Conservation (phyloP, 2,113 vertebrate species). For the Menidia beryllina region DNA sequence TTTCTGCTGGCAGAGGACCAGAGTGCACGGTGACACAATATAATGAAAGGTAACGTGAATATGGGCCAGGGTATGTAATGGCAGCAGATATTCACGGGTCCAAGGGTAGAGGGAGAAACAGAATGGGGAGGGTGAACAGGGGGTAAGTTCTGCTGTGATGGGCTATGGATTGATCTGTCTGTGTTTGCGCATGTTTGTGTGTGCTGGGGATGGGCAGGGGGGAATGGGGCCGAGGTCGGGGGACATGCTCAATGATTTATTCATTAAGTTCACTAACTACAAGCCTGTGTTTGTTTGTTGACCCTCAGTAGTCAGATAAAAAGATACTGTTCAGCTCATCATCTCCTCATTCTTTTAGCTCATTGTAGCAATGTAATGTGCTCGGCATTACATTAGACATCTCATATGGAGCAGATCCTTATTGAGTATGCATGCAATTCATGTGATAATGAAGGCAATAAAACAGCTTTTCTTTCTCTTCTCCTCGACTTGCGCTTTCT, state of each 20-base stretch:
- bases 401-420: not conserved
- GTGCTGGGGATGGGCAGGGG: not conserved
- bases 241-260: constrained; percentile 87
- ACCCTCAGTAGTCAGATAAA: constrained; percentile 54
- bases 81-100: constrained; percentile 74
- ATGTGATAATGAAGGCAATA: constrained; percentile 24
- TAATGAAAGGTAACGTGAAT: constrained; percentile 85
- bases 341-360: constrained; percentile 25
- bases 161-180: constrained; percentile 52
- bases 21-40: constrained; percentile 81
- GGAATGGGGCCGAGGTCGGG: constrained; percentile 35
- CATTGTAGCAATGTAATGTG: constrained; percentile 16
- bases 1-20: constrained; percentile 90
- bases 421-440: constrained; percentile 8
- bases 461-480: constrained; percentile 12
- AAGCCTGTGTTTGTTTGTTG: constrained; percentile 82
- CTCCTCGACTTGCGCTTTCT: constrained; percentile 9
- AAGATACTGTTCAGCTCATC: constrained; percentile 49
- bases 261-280: constrained; percentile 89
- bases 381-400: constrained; percentile 20
- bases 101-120: constrained; percentile 54
- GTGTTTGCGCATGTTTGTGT: constrained; percentile 35
- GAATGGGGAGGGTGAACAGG: not conserved
- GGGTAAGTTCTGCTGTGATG: constrained; percentile 54
- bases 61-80: constrained; percentile 68